Evolutionary conservation across 2,888 invertebrate species (phyloP), one percentile per base, ranked within the genome.

Genomic region (Venusia cambrica): DNA sequence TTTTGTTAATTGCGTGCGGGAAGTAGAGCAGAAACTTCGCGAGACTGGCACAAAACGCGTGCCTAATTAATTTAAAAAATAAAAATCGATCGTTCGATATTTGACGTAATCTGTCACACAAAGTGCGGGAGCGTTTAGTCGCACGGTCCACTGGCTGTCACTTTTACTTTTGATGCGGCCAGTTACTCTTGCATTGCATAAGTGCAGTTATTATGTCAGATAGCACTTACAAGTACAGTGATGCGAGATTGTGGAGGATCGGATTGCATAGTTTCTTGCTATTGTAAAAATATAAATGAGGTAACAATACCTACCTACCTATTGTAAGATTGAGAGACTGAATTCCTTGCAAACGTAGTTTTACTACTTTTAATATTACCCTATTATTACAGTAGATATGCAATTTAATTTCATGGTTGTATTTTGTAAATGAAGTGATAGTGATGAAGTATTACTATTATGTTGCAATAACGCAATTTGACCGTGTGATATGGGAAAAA

Each of bases 161-260:
- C 75, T 77, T 68, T 80, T 79, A 81, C 83, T 81, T 81, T 79
- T 73, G 54, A 66, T 54, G 61, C 66, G 64, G 65, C 67, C 68
- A 62, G 67, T 54, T 55, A 58, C 75, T 77, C 68, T 80, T 79
- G 80, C 83, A 81, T 81, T 79, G 73, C 54, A 66, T 54, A 61
- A 66, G 64, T 64, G 66, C 68, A 62, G 67, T 50, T 47, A 37
- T 65, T 67, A 67, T 68, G 67, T 59, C 63, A 51, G 43, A 49
- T 46, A 42, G 46, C 48, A 52, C 50, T 57, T 57, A 50, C 54
- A 53, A 41, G 28, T 21, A 48, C 42, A 43, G 38, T 37, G 37
- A 32, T 40, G 14, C 12, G 19, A 35, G 19, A 34, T 42, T 18
- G 16, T 31, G 25, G 5, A 17, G n/a, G n/a, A 12, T 18, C 13